Percentiles rank a stretch among this genome's conserved stretches.
Conservation (phyloP, 2,113 vertebrate species). For the Chascanopsetta lugubris region DNA sequence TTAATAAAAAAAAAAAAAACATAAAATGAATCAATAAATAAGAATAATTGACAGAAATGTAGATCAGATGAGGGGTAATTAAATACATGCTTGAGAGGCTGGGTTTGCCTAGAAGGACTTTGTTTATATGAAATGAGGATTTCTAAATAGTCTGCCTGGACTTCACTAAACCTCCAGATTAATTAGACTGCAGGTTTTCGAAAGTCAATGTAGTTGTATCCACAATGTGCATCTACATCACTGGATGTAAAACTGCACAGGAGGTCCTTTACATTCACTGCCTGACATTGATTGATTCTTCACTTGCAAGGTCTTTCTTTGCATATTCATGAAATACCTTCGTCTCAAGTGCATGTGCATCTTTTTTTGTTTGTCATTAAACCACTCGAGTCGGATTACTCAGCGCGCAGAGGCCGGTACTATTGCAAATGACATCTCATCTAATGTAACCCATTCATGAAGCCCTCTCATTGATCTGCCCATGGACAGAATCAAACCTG, state of each 20-base stretch:
- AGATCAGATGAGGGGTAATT: background rate
- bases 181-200: too few relatives aligned
- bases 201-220: too few relatives aligned
- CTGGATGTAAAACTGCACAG: background rate
- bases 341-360: background rate
- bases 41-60: background rate
- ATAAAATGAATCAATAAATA: background rate
- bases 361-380: conserved; percentile 10
- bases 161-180: background rate
- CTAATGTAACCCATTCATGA: background rate
- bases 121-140: too few relatives aligned
- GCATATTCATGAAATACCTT: background rate
- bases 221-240: too few relatives aligned
- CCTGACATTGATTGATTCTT: background rate
- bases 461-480: conserved; percentile 2
- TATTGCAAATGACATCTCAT: conserved; percentile 14
- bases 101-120: too few relatives aligned
- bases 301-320: too few relatives aligned
- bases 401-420: background rate
- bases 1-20: background rate
- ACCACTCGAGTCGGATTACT: background rate
- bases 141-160: too few relatives aligned
- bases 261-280: background rate
- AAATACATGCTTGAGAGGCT: background rate
- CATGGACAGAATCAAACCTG: background rate